A percentile compares a stretch with the other conserved stretches of the same genome.
Conservation (phyloP, 2,113 vertebrate species). For the Rhombomys opimus region DNA sequence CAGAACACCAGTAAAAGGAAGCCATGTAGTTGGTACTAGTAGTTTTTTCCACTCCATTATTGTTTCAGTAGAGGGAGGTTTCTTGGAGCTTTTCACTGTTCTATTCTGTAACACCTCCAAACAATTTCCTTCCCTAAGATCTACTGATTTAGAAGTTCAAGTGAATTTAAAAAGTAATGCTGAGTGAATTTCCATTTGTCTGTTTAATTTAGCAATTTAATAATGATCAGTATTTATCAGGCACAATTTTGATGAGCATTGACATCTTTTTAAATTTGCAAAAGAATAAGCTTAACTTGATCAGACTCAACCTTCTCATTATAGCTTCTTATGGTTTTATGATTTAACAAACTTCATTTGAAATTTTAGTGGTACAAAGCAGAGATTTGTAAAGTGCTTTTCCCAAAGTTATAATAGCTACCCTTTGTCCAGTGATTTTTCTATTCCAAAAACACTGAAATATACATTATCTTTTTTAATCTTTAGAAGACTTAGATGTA, state of each 20-base stretch:
- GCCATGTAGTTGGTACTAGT: not conserved
- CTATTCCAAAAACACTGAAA: conserved; percentile 4
- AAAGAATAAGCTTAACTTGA: conserved; percentile 35
- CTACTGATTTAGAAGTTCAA: conserved; percentile 23
- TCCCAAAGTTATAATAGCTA: not conserved
- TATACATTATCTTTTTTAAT: conserved; percentile 8
- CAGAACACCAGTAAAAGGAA: not conserved
- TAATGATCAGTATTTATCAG: not conserved
- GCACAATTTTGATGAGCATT: conserved; percentile 38
- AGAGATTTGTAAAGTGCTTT: conserved; percentile 49
- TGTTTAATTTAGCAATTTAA: conserved; percentile 36
- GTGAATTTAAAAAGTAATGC: not conserved
- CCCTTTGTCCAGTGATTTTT: conserved; percentile 21
- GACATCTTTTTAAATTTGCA: conserved; percentile 6
- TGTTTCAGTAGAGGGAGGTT: conserved; percentile 4
- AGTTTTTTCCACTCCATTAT: not conserved
- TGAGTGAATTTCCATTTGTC: conserved; percentile 39
- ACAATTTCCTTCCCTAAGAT: not conserved
- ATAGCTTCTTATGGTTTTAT: not conserved
- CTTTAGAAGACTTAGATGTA: not conserved
- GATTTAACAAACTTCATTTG: conserved; percentile 27
- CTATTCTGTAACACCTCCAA: not conserved
- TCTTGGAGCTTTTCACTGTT: conserved; percentile 27
- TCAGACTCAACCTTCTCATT: not conserved
- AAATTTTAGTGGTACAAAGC: conserved; percentile 26